phyloP scores from a whole-genome alignment of 2,797 vertebrate species.

The Lindbergichthys nudifrons region DNA sequence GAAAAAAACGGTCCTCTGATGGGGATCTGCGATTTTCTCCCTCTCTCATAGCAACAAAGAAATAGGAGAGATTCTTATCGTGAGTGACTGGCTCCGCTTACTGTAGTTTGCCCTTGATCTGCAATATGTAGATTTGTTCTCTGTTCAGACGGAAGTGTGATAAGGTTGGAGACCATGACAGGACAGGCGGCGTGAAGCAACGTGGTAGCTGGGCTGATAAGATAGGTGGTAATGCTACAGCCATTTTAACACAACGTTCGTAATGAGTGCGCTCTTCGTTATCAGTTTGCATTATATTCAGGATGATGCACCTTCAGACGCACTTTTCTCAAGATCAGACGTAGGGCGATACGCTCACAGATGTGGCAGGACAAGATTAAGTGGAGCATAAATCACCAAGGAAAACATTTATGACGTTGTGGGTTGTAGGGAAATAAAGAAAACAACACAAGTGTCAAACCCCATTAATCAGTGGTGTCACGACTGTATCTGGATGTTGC shows the following conservation, averaged over 20 bases:
- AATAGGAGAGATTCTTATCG: constrained; percentile 66
- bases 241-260: constrained; percentile 24
- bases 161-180: constrained; percentile 43
- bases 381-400: constrained; percentile 9
- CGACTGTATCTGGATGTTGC: neutral
- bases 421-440: neutral
- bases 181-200: constrained; percentile 27
- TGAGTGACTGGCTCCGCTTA: constrained; percentile 46
- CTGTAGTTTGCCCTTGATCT: constrained; percentile 68
- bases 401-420: neutral
- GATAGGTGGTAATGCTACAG: constrained; percentile 13
- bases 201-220: constrained; percentile 32
- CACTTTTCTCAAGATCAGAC: neutral
- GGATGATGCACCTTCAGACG: neutral
- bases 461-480: neutral
- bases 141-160: constrained; percentile 50
- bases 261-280: constrained; percentile 32
- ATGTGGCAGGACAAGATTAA: neutral
- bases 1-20: constrained; percentile 44
- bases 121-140: constrained; percentile 72
- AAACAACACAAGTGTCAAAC: constrained; percentile 6
- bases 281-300: constrained; percentile 4
- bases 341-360: neutral
- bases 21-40: constrained; percentile 53
- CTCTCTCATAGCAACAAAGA: constrained; percentile 26